Evolutionary conservation across 2,797 vertebrate species (phyloP).

Genomic region (Smutsia temminckii): DNA sequence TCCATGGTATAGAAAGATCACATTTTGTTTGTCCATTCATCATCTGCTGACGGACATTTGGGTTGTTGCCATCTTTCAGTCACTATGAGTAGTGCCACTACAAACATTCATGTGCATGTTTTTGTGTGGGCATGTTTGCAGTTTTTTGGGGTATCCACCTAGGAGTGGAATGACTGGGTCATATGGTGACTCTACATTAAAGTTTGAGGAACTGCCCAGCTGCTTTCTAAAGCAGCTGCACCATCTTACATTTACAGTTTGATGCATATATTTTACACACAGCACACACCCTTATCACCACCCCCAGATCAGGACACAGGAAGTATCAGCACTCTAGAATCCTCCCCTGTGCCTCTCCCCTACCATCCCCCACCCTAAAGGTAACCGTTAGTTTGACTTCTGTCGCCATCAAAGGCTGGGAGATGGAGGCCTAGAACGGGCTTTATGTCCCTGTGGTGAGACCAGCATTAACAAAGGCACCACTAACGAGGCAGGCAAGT

Average conservation of each 20-base stretch:
- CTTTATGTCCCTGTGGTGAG: neutral
- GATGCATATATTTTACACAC: neutral
- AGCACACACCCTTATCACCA: too few species aligned
- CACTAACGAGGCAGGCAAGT: fast-evolving
- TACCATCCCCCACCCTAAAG: neutral
- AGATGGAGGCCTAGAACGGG: neutral
- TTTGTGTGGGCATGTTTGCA: neutral
- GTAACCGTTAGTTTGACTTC: neutral
- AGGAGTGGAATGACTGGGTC: neutral
- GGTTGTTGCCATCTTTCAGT: neutral
- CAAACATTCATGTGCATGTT: neutral
- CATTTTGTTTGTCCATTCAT: neutral
- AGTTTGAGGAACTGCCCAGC: neutral
- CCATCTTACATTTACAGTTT: neutral
- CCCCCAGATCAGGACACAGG: neutral
- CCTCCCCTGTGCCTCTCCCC: neutral
- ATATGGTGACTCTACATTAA: neutral
- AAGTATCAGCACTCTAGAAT: neutral
- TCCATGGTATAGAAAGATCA: neutral
- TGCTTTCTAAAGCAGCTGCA: neutral
- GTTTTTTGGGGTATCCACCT: neutral
- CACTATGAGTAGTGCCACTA: neutral
- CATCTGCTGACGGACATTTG: neutral
- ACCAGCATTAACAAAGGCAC: neutral
- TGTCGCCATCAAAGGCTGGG: neutral